Evolutionary conservation across 2,797 vertebrate species (phyloP), one percentile per base, ranked within the genome.

Genomic region (Melanotaenia boesemani): DNA sequence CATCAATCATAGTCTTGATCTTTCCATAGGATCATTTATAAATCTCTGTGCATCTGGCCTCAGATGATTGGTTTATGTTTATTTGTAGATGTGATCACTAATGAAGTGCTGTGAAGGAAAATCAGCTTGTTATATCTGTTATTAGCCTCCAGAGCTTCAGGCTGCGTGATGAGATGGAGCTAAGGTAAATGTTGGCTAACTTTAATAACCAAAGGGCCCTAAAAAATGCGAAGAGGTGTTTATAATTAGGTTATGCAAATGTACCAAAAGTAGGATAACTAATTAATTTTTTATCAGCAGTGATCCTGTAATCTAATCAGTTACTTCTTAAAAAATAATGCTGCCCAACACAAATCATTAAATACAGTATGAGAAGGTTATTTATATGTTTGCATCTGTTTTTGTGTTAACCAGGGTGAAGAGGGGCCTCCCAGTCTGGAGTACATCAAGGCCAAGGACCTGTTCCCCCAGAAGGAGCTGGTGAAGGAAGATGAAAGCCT

Each of bases 371-470:
- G 7, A 58, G 44, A n/a, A 1, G 12, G 7, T 2, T 58, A 50
- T 69, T 67, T 22, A 57, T 48, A 46, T 59, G 63, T 73, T 34
- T 63, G 59, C 39, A 55, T 61, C 52, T 77, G 65, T 88, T 63
- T 72, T 77, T 77, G 71, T 81, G 52, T 77, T 71, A 91, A 26
- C 20, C 88, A 99, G 98, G 98, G 98, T 96, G 98, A 99, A 94
- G 98, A 99, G 83, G 97, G 97, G 75, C 97, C 98, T 89, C 98
- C 98, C 94, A 99, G 98, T 95, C 96, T 99, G 97, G 98, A 99
- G 95, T 99, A 99, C 88, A 99, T 99, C 93, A 98, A 99, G 95
- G 97, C 98, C 88, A 99, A 99, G 94, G 98, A 99, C 93, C 95
- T 99, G 91, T 99, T 99, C 86, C 98, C 98, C 88, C 97, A 96